Evolutionary conservation across 2,888 invertebrate genomes (phyloP), one percentile per base, ranked within the genome.

Genomic region (Noctuana brunneofusca): DNA sequence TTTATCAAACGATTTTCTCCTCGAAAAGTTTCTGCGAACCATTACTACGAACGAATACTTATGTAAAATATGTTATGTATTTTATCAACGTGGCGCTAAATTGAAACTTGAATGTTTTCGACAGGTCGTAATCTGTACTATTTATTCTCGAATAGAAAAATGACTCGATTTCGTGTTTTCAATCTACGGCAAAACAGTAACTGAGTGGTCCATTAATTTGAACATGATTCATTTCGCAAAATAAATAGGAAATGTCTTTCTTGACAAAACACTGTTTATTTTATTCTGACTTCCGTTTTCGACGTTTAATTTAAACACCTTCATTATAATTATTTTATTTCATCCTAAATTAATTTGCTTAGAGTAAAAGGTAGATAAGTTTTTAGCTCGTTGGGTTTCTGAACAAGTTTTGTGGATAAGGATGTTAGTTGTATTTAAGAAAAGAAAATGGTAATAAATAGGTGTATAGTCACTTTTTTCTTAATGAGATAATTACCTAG

Each of bases 61-160:
- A 41, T 14, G 38, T 41, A 41, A 14, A 41, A 16, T 8, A 41
- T 41, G 38, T 41, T 41, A 41, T 16, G 38, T 8, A 16, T 41
- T 41, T 16, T 16, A 41, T 41, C 38, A 41, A 8, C 16, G 43
- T 18, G 16, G 43, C 43, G 43, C 43, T 18, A 43, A 53, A 53
- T 35, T 35, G 32, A 38, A 20, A 32, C 35, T 20, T 18, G 22
- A 22, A 54, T 54, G 38, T 54, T 54, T 54, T 22, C 38, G 54
- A 54, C 38, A 24, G 54, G 22, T 9, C 35, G 22, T 41, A 54
- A 38, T 54, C 38, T 53, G 35, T 52, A 52, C 22, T 38, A 22
- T 38, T 54, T 54, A 38, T 54, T 38, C 35, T 38, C 22, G 22
- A 22, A 54, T 35, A 14, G 52, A 52, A 54, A 54, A 54, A 54